Evolutionary conservation across 92 coral and sea anemone genomes (phyloP), one percentile per base, ranked within the genome.

Genomic region (Palythoa grandis): DNA sequence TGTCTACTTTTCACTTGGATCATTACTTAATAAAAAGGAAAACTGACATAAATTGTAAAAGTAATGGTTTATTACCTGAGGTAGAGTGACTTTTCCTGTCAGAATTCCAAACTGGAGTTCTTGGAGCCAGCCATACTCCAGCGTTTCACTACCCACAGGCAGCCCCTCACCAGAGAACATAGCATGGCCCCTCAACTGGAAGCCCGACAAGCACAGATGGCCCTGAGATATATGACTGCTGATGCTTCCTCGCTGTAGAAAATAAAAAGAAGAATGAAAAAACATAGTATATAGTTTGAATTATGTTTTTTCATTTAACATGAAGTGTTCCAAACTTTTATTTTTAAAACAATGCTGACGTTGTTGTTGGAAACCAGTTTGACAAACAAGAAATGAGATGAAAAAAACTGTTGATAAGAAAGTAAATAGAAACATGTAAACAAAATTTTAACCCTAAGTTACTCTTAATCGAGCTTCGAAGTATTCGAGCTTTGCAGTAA

Each of bases 161-260:
- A 93, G 94, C 43, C 92, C 97, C 60, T 88, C 85, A 11, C 91
- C 98, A 16, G 99, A 97, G 87, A 97, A 97, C 99, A 97, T 95
- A 13, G 99, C 99, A 88, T 97, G 99, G 8, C 99, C 99, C 69
- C 99, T 96, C 65, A 97, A 82, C 92, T 97, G 99, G 57, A 97
- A 84, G 70, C 99, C 99, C 40, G 98, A 92, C 76, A 97, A 90
- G 87, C 98, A 91, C 86, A 97, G 87, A 63, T 95, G 95, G 14
- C 99, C 99, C 67, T 90, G 93, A 8, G 94, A 91, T 40, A 95
- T 78, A 88, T 92, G 98, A n/a, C 86, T 92, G 80, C 86, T 94
- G 56, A 91, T 68, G 5, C 58, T 50, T 47, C 97, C 99, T 43
- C 99, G 98, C 99, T 97, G 88, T n/a, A 63, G 25, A 63, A 63